Conservation (phyloP, 1,140 invertebrate genomes). For the Papilio helenus region DNA sequence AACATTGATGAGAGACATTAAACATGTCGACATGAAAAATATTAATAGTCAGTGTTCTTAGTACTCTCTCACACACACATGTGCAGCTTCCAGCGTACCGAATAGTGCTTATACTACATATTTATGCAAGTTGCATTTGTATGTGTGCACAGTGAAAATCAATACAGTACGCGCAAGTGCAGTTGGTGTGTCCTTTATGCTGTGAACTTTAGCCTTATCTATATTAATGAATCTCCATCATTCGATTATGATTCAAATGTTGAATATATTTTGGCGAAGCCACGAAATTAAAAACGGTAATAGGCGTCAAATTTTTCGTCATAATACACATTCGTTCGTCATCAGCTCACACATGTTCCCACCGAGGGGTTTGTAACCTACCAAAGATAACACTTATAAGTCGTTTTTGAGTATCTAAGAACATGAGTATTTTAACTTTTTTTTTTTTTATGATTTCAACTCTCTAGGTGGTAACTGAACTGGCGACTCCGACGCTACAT, state of each 20-base stretch:
- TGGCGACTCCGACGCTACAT: too few species aligned
- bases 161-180: constrained; percentile 29
- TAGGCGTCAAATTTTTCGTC: too few species aligned
- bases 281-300: not conserved
- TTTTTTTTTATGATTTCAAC: too few species aligned
- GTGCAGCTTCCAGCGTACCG: not conserved
- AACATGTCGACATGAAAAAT: too few species aligned
- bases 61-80: not conserved
- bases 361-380: too few species aligned
- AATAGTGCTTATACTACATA: not conserved
- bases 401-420: too few species aligned
- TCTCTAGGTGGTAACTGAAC: too few species aligned
- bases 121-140: not conserved
- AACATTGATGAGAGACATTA: too few species aligned
- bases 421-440: too few species aligned
- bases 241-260: not conserved
- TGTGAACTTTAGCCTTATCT: not conserved
- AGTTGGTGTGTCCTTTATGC: constrained; percentile 1
- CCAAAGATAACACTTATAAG: too few species aligned
- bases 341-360: too few species aligned
- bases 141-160: constrained; percentile 1
- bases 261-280: not conserved
- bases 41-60: not conserved
- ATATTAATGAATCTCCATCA: not conserved
- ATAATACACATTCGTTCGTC: too few species aligned